Conservation (phyloP, 1,140 invertebrate genomes). For the Nylanderia fulva region DNA sequence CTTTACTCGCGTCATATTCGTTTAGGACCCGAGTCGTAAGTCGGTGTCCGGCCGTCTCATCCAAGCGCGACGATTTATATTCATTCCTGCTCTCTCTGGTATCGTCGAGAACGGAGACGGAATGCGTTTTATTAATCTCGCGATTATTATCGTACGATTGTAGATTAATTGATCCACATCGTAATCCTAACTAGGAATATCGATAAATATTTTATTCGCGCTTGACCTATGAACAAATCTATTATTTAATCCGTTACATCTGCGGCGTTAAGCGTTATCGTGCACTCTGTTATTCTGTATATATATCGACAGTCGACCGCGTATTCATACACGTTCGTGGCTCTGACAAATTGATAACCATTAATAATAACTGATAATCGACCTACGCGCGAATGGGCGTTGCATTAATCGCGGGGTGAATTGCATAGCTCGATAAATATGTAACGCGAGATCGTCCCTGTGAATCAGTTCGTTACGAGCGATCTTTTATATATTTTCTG, state of each 20-base stretch:
- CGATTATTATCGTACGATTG: not conserved
- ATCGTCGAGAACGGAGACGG: not conserved
- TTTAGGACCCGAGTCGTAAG: constrained; percentile 31
- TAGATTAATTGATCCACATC: constrained; percentile 14
- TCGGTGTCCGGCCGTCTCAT: not conserved
- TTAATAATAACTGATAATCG: constrained; percentile 61
- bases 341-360: constrained; percentile 62
- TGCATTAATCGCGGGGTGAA: constrained; percentile 52
- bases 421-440: constrained; percentile 58
- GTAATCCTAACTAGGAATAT: not conserved
- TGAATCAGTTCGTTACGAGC: constrained; percentile 18
- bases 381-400: constrained; percentile 49
- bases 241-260: constrained; percentile 49
- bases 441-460: constrained; percentile 26
- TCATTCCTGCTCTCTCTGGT: constrained; percentile 23
- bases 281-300: constrained; percentile 52
- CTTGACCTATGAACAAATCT: constrained; percentile 45
- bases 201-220: constrained; percentile 52
- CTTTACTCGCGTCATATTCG: constrained; percentile 47
- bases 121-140: not conserved
- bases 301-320: constrained; percentile 50
- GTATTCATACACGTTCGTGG: constrained; percentile 42
- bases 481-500: constrained; percentile 47
- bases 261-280: constrained; percentile 54
- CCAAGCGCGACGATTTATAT: constrained; percentile 20